Base-by-base conservation (phyloP, 2,797 vertebrate species). In the Brotula barbata region DNA sequence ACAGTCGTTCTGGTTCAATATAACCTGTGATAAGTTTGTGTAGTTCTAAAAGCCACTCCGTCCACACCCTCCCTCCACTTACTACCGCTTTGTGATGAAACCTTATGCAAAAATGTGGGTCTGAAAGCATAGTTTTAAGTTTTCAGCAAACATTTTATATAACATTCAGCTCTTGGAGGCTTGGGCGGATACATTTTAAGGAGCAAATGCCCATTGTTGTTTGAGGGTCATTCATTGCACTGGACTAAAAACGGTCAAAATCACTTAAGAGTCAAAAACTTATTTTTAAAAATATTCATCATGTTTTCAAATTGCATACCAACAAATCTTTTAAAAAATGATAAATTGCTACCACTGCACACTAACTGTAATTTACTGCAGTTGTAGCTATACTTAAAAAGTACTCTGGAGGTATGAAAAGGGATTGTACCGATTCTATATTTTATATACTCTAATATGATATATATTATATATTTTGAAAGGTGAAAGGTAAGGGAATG, bases 1-100 rank as follows among this genome's bases (percentile, higher is more conserved):
- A 98, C 95, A 94, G 95, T 98, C 87, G 92, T 94, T 99, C 95
- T 97, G 96, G 96, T 99, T 99, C 95, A 97, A 96, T 98, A 97
- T 99, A 98, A 96, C 94, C 94, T 94, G 94, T 96, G 96, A 95
- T 98, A 95, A 96, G 94, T 97, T 96, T 95, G 96, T 98, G 96
- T 95, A 93, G 95, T 98, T 96, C 93, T 93, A 94, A 89, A 89
- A 91, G 91, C 92, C 92, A 88, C 90, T 93, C 89, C 89, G 87
- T 93, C 90, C 89, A 88, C 88, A 89, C 91, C 91, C 90, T 92
- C 90, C 91, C 91, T 92, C 91, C 92, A 91, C 92, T 92, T 90
- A 92, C 92, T 92, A 92, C 90, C 87, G 90, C 90, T 92, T 91
- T 92, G 91, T 90, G 90, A 92, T 92, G 87, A 90, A 92, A 93